Evolutionary conservation across 2,888 invertebrate genomes (phyloP), one percentile per base, ranked within the genome.

Genomic region (Rhyacophila evoluta): DNA sequence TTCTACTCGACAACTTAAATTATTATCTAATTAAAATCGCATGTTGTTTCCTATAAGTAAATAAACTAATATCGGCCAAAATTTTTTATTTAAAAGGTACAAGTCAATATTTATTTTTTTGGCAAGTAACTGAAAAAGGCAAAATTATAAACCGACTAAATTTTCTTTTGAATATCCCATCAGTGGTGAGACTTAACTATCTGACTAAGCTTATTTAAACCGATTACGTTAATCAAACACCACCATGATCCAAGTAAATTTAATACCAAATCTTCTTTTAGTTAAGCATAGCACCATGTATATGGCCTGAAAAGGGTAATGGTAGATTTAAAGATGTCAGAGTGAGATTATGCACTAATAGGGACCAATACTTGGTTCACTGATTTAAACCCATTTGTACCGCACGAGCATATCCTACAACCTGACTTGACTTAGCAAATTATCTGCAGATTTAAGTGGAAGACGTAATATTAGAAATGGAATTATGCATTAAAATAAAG

Each of bases 271-370:
- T 55, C 55, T 55, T 55, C 55, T 55, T 55, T 55, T 55, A 55
- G 55, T 10, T 55, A 4, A 19, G 25, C 55, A 55, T 25, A 25
- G 11, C 55, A 55, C 55, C 25, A 1, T 55, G 0, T 55, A 55
- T 15, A 15, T 19, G 39, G 25, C 55, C 15, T 55, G 55, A 55
- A 55, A 55, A 55, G 55, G 55, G 55, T 55, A 55, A 55, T 19
- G 55, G 55, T 55, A 55, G 55, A 55, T 55, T 55, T 55, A 25
- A 25, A 55, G 55, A 55, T 55, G 55, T 55, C 55, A 55, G 55
- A 25, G 8, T 55, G 19, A 55, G 55, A 55, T 55, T 55, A 25
- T 8, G 55, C 10, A 55, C 25, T 55, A 55, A 55, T 55, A 55
- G 55, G 55, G 55, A 55, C 55, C 55, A 19, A 55, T 55, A 55